These are phyloP conservation scores for Corynorhinus townsendii DNA, from an alignment of 2,113 vertebrate genomes.

Conservation along the genomic window DNA sequence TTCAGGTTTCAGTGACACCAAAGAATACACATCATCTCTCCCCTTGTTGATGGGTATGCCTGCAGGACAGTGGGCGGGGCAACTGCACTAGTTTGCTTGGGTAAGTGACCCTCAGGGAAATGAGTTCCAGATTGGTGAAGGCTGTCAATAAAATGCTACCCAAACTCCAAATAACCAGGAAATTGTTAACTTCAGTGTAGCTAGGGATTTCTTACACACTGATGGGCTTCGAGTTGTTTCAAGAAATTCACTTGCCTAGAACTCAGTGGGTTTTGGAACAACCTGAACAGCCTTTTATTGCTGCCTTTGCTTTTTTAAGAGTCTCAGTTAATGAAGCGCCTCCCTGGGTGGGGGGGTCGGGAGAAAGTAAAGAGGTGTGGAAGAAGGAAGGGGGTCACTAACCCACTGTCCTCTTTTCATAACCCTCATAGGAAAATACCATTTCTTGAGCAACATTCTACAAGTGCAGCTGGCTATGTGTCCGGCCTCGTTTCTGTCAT, in stretches of 20 bases:
- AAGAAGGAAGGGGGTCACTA: not conserved
- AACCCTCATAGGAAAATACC: not conserved
- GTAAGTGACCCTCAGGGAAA: not conserved
- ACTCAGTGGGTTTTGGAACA: not conserved
- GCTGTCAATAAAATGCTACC: not conserved
- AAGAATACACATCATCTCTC: not conserved
- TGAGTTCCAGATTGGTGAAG: not conserved
- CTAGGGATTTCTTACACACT: not conserved
- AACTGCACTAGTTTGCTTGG: not conserved
- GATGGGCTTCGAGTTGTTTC: not conserved
- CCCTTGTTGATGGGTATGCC: accelerated
- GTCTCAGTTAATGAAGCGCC: not conserved
- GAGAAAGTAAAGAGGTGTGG: not conserved
- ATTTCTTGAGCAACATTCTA: not conserved
- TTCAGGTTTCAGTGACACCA: not conserved
- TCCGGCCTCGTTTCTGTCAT: not conserved
- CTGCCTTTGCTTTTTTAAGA: not conserved
- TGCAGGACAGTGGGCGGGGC: not conserved
- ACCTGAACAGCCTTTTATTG: not conserved
- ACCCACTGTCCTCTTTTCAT: not conserved
- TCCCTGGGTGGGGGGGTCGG: not conserved
- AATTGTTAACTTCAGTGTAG: not conserved
- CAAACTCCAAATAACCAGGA: not conserved
- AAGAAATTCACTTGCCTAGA: constrained; percentile 5
- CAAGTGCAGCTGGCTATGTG: not conserved